Evolutionary conservation across 2,888 invertebrate genomes (phyloP), one percentile per base, ranked within the genome.

Genomic region (Eupsilia transversa): DNA sequence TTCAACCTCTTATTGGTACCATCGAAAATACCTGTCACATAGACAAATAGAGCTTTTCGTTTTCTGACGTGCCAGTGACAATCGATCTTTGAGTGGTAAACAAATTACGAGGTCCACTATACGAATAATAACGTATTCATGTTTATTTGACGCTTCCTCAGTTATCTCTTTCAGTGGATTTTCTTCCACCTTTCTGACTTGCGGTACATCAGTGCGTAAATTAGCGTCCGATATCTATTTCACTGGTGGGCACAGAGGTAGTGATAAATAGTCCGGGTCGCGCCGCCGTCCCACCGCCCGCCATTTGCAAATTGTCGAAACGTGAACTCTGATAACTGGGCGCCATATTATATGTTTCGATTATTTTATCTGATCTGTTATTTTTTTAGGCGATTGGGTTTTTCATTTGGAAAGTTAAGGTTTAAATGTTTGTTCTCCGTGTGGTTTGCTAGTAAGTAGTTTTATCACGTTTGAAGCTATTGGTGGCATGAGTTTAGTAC

Each of bases 231-330:
- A 84, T 83, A 83, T 82, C 79, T 79, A 82, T 87, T 80, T 77
- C 68, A 77, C 74, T 82, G 79, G 71, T 59, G 59, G 71, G 60
- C 59, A 72, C 61, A 71, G 77, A 83, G 83, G 70, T 83, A 82
- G 80, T 87, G 86, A 89, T 89, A 88, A 86, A 89, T 89, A 69
- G 79, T 79, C 64, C 41, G 77, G 83, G 83, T 84, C 86, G 79
- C 67, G 73, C 74, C 67, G 73, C 74, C 83, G 72, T 72, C 75
- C 83, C 80, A 72, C 57, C 83, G 57, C n/a, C 75, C 79, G 82
- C 85, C 89, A 88, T 90, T 89, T 87, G 80, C 86, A 88, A 89
- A 90, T 89, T 88, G 85, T 88, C 80, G 83, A 84, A 85, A 83
- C 86, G 87, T 83, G 80, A 79, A 80, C 79, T 79, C 66, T 70